Conservation (phyloP, 1,140 invertebrate species). For the Myzus persicae region DNA sequence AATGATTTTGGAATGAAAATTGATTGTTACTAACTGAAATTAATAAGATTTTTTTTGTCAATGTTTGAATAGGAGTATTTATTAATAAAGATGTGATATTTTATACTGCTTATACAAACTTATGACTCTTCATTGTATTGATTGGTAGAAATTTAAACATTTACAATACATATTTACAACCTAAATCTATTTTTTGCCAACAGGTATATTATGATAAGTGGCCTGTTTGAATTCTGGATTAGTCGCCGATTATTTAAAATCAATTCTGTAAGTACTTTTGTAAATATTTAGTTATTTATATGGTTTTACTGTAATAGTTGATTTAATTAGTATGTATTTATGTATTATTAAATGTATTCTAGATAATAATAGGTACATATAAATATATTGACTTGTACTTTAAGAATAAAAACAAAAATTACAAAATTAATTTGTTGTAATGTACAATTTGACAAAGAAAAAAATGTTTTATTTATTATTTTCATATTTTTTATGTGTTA, state of each 20-base stretch:
- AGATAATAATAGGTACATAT: neutral
- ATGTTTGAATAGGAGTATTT: neutral
- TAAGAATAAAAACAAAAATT: neutral
- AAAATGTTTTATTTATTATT: neutral
- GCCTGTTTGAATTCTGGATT: conserved; percentile 38
- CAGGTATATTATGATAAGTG: conserved; percentile 15
- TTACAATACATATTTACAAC: neutral
- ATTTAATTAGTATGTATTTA: conserved; percentile 26
- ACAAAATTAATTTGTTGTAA: neutral
- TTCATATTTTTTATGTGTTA: conserved; percentile 25
- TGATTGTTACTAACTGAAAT: neutral
- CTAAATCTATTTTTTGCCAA: neutral
- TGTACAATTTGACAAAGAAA: neutral
- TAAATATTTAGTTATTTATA: conserved; percentile 44
- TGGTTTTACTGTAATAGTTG: neutral
- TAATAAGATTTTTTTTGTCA: neutral
- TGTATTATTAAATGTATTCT: conserved; percentile 18
- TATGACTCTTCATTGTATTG: neutral
- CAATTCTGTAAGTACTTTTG: conserved; percentile 10
- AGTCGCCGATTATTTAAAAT: neutral
- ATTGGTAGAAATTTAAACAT: neutral
- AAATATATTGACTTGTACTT: neutral
- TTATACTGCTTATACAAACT: neutral
- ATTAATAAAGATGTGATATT: neutral
- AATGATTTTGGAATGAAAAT: neutral